Base-by-base conservation (phyloP, 2,888 invertebrate genomes). In the Desoria tigrina region DNA sequence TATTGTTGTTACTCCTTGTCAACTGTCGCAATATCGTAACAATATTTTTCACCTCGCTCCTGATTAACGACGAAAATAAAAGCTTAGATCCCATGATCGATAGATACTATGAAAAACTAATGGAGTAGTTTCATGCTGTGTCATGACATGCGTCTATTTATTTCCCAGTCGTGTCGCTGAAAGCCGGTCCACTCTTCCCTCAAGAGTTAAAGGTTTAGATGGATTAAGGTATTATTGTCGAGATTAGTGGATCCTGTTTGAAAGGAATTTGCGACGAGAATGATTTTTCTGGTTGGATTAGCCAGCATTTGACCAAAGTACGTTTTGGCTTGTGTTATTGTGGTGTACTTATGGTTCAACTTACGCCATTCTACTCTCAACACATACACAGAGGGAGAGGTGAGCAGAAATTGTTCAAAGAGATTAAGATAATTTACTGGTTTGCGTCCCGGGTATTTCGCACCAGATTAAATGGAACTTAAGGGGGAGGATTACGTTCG, bases 391-490 rank as follows among this genome's bases (percentile, higher is more conserved):
- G 7, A 24, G 24, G 24, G 11, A 3, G 21, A 51, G 51, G 26
- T 51, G 51, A 51, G 23, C 26, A 51, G 51, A 51, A 51, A 24
- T 45, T 2, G 24, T 59, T 21, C 2, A 42, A 51, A 61, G 60
- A 60, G 62, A 62, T 62, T 65, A 62, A 37, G 50, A 53, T 61
- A 61, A 56, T 61, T 57, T 56, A 65, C 56, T 65, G 56, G 60
- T 55, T 66, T 60, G 63, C 60, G 63, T 62, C 62, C 45, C 54
- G 53, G 56, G 50, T 66, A 54, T 68, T 69, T 69, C 66, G 69
- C 69, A 69, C 69, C 64, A 68, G 69, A 69, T 69, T 63, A 66
- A 63, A 63, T 58, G 53, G 45, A 28, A 56, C 49, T 66, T 64
- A 69, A 66, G 66, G 57, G 64, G 42, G 58, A 54, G 59, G 62